Conservation (phyloP, 2,888 invertebrate species). For the Orthonevra nobilis region DNA sequence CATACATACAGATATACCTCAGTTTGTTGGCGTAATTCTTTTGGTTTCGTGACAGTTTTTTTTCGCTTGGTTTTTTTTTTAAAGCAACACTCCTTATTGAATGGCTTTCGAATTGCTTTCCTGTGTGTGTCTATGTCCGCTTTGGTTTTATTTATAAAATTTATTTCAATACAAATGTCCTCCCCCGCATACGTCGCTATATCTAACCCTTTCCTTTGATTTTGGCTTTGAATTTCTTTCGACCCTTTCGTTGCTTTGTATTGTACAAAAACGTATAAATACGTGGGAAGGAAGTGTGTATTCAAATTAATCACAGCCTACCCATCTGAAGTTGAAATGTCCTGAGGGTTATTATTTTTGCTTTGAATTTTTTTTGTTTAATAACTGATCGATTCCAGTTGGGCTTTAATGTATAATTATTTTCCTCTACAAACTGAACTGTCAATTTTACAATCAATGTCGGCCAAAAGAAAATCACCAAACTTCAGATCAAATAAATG, state of each 20-base stretch:
- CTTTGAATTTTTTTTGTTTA: constrained; percentile 35
- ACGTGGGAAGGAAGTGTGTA: constrained; percentile 25
- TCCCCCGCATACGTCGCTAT: constrained; percentile 22
- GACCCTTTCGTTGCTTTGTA: neutral
- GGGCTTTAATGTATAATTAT: constrained; percentile 5
- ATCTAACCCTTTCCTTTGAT: constrained; percentile 29
- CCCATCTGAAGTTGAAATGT: constrained; percentile 20
- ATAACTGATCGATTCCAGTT: constrained; percentile 43
- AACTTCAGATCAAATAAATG: constrained; percentile 4
- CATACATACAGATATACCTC: no score
- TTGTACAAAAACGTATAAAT: neutral
- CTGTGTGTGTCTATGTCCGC: constrained; percentile 26
- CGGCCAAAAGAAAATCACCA: constrained; percentile 9
- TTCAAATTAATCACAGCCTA: constrained; percentile 38
- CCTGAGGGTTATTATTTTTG: neutral
- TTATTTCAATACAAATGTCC: constrained; percentile 23
- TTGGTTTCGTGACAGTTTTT: constrained; percentile 42
- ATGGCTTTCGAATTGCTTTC: constrained; percentile 50
- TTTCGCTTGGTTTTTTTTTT: neutral
- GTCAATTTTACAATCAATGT: constrained; percentile 41
- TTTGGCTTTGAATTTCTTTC: neutral
- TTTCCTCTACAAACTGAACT: neutral
- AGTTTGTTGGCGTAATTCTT: constrained; percentile 44
- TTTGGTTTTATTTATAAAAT: constrained; percentile 25
- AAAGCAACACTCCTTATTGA: constrained; percentile 35